phyloP scores from a whole-genome alignment of 2,888 invertebrate species.

The Patella caerulea region DNA sequence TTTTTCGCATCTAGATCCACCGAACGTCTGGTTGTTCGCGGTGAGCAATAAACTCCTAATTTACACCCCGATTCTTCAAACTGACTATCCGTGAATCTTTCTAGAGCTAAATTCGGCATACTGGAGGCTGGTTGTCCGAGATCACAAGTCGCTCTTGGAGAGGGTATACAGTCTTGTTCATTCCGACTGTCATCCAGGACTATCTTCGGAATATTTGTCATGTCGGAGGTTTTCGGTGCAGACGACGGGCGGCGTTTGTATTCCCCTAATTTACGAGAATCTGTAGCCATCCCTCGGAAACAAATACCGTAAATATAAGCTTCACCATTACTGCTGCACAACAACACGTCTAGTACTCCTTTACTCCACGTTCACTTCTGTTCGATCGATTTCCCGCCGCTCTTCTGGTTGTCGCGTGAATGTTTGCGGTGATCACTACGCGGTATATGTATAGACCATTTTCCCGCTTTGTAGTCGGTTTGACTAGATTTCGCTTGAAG shows the following conservation, averaged over 20 bases:
- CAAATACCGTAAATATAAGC: background rate
- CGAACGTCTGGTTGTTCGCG: conserved; percentile 53
- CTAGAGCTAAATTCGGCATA: conserved; percentile 42
- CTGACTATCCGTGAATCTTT: conserved; percentile 20
- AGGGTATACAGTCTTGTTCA: background rate
- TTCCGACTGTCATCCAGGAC: conserved; percentile 34
- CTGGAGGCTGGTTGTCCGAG: conserved; percentile 43
- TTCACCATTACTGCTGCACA: background rate
- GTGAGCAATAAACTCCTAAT: conserved; percentile 61
- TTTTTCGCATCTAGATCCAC: conserved; percentile 41
- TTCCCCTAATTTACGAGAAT: background rate
- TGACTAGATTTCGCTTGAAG: too few relatives aligned
- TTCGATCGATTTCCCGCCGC: background rate
- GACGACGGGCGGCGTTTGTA: conserved; percentile 28
- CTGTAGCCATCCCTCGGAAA: background rate
- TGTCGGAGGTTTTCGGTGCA: conserved; percentile 30
- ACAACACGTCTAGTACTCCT: background rate
- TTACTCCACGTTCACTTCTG: conserved; percentile 1
- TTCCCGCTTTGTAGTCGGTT: too few relatives aligned
- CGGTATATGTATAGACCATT: background rate
- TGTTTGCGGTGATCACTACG: background rate
- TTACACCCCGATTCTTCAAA: conserved; percentile 26
- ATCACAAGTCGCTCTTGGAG: conserved; percentile 24
- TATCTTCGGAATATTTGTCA: conserved; percentile 36
- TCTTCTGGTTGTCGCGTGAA: conserved; percentile 2